Conservation (phyloP, 1,140 invertebrate species). For the Diplogasteroides magnus region DNA sequence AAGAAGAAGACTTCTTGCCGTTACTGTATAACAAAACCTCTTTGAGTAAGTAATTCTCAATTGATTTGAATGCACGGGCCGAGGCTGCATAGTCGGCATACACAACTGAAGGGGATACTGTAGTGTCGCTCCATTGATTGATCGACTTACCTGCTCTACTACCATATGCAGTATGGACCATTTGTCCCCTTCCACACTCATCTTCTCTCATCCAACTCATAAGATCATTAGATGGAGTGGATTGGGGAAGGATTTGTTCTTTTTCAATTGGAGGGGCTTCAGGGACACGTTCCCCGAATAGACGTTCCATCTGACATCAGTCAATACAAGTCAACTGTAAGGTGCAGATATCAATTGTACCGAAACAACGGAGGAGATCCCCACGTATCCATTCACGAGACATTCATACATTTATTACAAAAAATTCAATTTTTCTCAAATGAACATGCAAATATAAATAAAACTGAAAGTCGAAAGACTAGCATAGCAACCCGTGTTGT, state of each 20-base stretch:
- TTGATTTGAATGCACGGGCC: conserved; percentile 73
- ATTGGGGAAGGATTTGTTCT: neutral
- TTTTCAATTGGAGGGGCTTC: conserved; percentile 7
- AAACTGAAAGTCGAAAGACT: conserved; percentile 10
- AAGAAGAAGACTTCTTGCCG: neutral
- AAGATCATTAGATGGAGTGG: neutral
- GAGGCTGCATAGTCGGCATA: conserved; percentile 79
- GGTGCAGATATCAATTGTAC: too few species aligned
- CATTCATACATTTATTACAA: too few species aligned
- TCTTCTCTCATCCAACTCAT: conserved; percentile 15
- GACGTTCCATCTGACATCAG: too few species aligned
- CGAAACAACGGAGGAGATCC: too few species aligned
- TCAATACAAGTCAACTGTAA: too few species aligned
- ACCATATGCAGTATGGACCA: conserved; percentile 18
- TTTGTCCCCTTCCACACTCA: conserved; percentile 15
- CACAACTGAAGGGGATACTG: conserved; percentile 66
- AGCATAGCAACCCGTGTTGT: conserved; percentile 5
- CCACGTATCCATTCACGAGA: too few species aligned
- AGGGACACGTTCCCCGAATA: conserved; percentile 26
- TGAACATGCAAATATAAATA: conserved; percentile 9
- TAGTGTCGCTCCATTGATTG: neutral
- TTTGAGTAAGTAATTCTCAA: conserved; percentile 77
- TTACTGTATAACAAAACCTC: conserved; percentile 65
- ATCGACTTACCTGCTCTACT: conserved; percentile 19
- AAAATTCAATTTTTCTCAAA: conserved; percentile 25